Evolutionary conservation across 1,140 invertebrate genomes (phyloP).

Genomic region (Dysdera silvatica): DNA sequence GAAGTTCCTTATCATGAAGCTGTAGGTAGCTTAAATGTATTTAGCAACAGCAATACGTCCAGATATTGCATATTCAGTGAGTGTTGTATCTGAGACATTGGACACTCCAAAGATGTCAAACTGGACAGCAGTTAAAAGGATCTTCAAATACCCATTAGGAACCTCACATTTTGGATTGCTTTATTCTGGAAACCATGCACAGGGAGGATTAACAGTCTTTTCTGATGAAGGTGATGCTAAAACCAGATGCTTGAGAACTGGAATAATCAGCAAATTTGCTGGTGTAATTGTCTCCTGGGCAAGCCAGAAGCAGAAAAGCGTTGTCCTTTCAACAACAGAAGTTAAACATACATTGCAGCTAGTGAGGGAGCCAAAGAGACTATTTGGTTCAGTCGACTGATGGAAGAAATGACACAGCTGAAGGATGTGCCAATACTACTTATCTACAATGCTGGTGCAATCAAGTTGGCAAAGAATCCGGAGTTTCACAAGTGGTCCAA

Average conservation of each 20-base stretch:
- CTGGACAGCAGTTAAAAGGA: conserved; percentile 40
- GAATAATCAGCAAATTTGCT: conserved; percentile 1
- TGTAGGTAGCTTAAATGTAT: conserved; percentile 42
- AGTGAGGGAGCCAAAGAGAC: conserved; percentile 6
- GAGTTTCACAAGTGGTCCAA: conserved; percentile 43
- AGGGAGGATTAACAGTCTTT: conserved; percentile 23
- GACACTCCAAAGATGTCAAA: conserved; percentile 26
- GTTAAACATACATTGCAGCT: conserved; percentile 21
- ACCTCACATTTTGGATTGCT: conserved; percentile 32
- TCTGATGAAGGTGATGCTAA: conserved; percentile 43
- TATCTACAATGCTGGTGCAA: conserved; percentile 39
- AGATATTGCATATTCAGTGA: conserved; percentile 48
- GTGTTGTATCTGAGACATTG: conserved; percentile 11
- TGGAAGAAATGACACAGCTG: background rate
- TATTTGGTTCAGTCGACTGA: conserved; percentile 7
- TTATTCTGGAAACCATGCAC: background rate
- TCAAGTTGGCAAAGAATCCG: conserved; percentile 41
- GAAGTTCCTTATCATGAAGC: conserved; percentile 22
- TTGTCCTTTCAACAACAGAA: conserved; percentile 27
- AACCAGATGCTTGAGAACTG: conserved; percentile 25
- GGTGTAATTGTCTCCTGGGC: conserved; percentile 8
- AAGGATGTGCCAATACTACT: conserved; percentile 5
- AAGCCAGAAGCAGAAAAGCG: background rate
- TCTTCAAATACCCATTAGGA: conserved; percentile 45
- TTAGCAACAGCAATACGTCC: conserved; percentile 44